Evolutionary conservation across 2,113 vertebrate species (phyloP).

Genomic region (Glaucidium brasilianum): DNA sequence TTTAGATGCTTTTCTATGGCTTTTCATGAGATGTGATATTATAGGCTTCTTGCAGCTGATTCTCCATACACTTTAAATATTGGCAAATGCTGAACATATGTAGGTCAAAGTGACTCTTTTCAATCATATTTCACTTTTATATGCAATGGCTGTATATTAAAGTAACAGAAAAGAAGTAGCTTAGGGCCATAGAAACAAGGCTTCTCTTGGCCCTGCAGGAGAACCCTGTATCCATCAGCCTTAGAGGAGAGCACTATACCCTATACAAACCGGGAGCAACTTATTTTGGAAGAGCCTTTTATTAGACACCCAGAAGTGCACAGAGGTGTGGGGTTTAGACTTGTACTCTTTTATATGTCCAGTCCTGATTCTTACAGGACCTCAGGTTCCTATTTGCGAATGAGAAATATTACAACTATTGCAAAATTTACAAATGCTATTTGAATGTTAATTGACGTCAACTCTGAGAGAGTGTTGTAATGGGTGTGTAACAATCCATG

Average conservation of each 20-base stretch:
- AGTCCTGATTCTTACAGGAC: not conserved
- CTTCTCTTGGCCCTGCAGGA: not conserved
- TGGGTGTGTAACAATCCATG: not conserved
- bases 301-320: not conserved
- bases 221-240: not conserved
- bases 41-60: not conserved
- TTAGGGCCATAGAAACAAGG: not conserved
- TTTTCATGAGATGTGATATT: not conserved
- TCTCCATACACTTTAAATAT: not conserved
- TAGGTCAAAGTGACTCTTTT: constrained; percentile 3
- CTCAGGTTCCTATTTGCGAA: not conserved
- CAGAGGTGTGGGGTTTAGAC: not conserved
- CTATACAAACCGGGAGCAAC: not conserved
- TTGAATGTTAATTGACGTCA: not conserved
- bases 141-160: not conserved
- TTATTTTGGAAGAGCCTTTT: not conserved
- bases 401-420: not conserved
- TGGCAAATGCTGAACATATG: constrained; percentile 14
- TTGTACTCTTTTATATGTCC: not conserved
- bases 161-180: not conserved
- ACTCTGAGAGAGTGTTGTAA: not conserved
- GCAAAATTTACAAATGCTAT: not conserved
- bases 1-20: not conserved
- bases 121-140: not conserved
- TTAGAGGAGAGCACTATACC: not conserved